These are phyloP conservation scores for Phrynocephalus vlangalii DNA, from an alignment of 2,797 vertebrate genomes.

Conservation along the genomic window DNA sequence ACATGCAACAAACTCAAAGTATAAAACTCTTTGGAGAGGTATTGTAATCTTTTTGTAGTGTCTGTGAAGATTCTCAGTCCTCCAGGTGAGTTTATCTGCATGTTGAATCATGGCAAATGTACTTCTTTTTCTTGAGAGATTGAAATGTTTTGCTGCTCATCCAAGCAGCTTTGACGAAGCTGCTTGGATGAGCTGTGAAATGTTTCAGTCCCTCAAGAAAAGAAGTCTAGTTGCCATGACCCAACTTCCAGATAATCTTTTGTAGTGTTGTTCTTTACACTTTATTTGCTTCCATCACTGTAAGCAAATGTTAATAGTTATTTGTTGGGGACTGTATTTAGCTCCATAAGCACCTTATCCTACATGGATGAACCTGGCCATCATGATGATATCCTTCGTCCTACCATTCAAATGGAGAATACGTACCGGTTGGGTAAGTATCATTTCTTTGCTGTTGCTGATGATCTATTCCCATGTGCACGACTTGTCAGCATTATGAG, in stretches of 20 bases:
- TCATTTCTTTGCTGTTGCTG: background rate
- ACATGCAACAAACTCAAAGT: background rate
- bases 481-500: too few relatives aligned
- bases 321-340: constrained; percentile 61
- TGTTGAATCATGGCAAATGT: too few relatives aligned
- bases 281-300: background rate
- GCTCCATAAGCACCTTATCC: constrained; percentile 82
- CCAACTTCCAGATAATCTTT: background rate
- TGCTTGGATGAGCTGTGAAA: too few relatives aligned
- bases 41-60: background rate
- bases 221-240: too few relatives aligned
- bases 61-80: too few relatives aligned
- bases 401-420: constrained; percentile 81
- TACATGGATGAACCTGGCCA: constrained; percentile 82
- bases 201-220: too few relatives aligned
- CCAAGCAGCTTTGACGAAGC: too few relatives aligned
- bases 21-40: background rate
- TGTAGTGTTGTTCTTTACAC: background rate
- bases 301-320: background rate
- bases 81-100: too few relatives aligned
- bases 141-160: too few relatives aligned
- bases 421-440: constrained; percentile 81
- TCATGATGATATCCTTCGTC: constrained; percentile 76
- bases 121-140: too few relatives aligned
- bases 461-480: background rate